A percentile compares a stretch with the other conserved stretches of the same genome.
phyloP scores from a whole-genome alignment of 2,888 invertebrate species.

The Cyaniris semiargus region DNA sequence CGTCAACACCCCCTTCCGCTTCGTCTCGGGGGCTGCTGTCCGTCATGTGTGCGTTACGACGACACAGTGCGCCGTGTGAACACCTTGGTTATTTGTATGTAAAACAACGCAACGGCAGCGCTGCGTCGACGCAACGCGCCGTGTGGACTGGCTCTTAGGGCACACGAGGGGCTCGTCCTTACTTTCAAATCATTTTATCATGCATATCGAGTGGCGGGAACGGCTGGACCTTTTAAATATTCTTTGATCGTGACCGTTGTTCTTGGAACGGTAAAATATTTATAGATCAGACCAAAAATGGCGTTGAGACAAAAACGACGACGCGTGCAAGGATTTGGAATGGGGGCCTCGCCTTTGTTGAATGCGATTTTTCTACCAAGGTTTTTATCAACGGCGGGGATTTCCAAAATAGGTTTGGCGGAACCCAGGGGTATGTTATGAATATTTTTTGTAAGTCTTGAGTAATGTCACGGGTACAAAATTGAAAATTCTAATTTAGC shows the following conservation, averaged over 20 bases:
- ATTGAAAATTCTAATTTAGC: too few species aligned
- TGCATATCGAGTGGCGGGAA: conserved; percentile 26
- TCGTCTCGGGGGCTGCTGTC: too few species aligned
- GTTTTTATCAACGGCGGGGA: not conserved
- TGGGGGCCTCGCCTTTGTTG: conserved; percentile 10
- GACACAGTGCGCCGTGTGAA: too few species aligned
- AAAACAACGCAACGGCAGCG: too few species aligned
- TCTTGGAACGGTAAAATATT: conserved; percentile 40
- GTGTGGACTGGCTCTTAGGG: too few species aligned
- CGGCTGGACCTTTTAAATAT: conserved; percentile 40
- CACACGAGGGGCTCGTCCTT: not conserved
- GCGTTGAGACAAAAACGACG: conserved; percentile 27
- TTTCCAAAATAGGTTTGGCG: not conserved
- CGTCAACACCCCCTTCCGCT: too few species aligned
- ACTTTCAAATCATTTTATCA: not conserved
- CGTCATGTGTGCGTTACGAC: too few species aligned
- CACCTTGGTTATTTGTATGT: too few species aligned
- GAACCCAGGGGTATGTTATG: not conserved
- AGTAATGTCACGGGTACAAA: too few species aligned
- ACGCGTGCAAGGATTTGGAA: conserved; percentile 8
- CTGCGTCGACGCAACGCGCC: too few species aligned
- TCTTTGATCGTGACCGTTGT: conserved; percentile 36
- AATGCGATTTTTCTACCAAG: not conserved
- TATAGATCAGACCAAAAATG: conserved; percentile 34
- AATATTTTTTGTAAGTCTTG: too few species aligned